Base-by-base conservation (phyloP, 2,113 vertebrate species). In the Grantiella picta region DNA sequence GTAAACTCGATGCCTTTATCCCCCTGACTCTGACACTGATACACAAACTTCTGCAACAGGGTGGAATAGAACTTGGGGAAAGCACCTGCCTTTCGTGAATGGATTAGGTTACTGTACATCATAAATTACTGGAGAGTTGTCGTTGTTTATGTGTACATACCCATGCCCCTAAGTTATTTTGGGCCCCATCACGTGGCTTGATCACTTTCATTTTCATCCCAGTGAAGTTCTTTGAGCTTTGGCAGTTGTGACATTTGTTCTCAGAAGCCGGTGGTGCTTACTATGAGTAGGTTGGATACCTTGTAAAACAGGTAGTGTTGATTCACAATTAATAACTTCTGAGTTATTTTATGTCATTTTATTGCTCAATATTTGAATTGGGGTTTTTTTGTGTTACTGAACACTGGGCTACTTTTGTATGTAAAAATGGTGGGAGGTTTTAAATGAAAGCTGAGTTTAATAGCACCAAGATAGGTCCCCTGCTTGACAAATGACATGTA, bases 41-140 rank as follows among this genome's bases (percentile, higher is more conserved):
- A 6, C 1, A 5, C 0, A 1, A 19, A 70, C 22, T 84, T 65
- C n/a, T 86, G 72, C 45, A 18, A 0, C 0, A 5, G 31, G 52
- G 19, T 12, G 4, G 45, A n/a, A 2, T 4, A 6, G 77, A 21
- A 29, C 25, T 70, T n/a, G 0, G 20, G 49, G 42, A 76, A 49
- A 64, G 45, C 54, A 53, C 40, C 27, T 81, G 54, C 56, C 33
- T 89, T 44, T 59, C 0, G 0, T 82, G 64, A 69, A 44, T 84
- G 54, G 64, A 12, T 76, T 80, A 25, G 63, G 28, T 92, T 85
- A 47, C 70, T 68, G 78, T 88, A 44, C 15, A 2, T 56, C 15
- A 31, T 42, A 28, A 69, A 47, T 76, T 89, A 72, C n/a, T 21
- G 42, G 76, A 82, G 83, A 63, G 2, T 5, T 64, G 29, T n/a